These are phyloP conservation scores for Gymnobelideus leadbeateri DNA, from an alignment of 2,113 vertebrate genomes.

Conservation along the genomic window DNA sequence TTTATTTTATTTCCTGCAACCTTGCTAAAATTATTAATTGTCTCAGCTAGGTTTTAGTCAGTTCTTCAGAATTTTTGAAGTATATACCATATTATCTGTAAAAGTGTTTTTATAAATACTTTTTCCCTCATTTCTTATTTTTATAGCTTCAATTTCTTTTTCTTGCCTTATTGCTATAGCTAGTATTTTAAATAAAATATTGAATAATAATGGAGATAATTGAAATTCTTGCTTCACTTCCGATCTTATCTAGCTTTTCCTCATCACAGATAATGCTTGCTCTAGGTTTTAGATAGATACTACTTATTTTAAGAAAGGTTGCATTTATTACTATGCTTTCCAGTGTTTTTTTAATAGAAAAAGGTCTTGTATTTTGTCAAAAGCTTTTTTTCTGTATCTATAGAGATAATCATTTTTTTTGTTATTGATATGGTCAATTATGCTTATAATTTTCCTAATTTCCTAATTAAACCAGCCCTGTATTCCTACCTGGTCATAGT, in stretches of 20 bases:
- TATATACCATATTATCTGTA: too few species aligned
- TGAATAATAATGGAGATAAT: neutral
- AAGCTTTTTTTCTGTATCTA: neutral
- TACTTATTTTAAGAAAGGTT: neutral
- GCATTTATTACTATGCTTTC: neutral
- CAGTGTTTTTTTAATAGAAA: neutral
- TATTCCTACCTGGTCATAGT: neutral
- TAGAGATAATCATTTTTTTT: neutral
- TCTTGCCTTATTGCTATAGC: neutral
- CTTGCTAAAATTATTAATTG: neutral
- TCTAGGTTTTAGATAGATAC: neutral
- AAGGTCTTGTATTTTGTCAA: neutral
- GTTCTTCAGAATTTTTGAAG: neutral
- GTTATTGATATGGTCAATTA: neutral
- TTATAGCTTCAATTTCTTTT: neutral
- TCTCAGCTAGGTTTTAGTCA: neutral
- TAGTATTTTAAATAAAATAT: neutral
- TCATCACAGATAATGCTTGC: neutral
- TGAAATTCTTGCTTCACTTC: neutral
- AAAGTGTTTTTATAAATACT: too few species aligned
- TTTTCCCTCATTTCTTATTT: neutral
- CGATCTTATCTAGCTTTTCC: neutral
- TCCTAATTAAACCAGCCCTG: neutral
- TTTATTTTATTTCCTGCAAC: neutral
- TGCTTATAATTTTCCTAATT: neutral